Evolutionary conservation across 2,113 vertebrate genomes (phyloP), one percentile per base, ranked within the genome.

Genomic region (Ptilonorhynchus violaceus): DNA sequence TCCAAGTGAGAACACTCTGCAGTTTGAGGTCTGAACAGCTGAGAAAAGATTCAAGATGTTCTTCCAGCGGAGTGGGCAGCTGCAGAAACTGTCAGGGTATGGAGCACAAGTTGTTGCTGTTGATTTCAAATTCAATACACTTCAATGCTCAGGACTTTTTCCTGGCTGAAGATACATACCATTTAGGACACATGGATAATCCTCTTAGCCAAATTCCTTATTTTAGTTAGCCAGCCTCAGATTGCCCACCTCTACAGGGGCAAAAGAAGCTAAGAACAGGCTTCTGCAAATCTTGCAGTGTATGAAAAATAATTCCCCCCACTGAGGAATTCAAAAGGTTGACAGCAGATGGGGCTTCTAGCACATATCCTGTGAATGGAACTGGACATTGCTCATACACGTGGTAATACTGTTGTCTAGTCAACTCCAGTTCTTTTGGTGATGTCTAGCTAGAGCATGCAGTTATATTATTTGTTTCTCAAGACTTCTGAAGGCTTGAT

Each of bases 311-410:
- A 42, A 35, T 81, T 95, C 18, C 10, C 7, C 44, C 55, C 63
- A 3, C 47, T 31, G 44, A 75, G 64, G 86, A 70, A 47, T 94
- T 91, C 79, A 59, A 16, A 67, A 87, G 86, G 10, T 30, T 89
- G 79, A 64, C 86, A 93, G 86, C 73, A 93, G 83, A 72, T 84
- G 80, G 76, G 80, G 68, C 46, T 78, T 96, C n/a, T 72, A 35
- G 55, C 42, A 55, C 27, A 10, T 24, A 25, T 77, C 42, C 24
- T 31, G 25, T 69, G 22, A 14, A 0, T 82, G 30, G 74, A 39
- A 10, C 55, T 84, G 70, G 41, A 13, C 27, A 10, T 12, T 63
- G 44, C 22, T 83, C 47, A 28, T 42, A 9, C 9, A 2, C 58
- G 31, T 24, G 53, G 20, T 58, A 58, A 41, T 37, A 7, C 19